Percentiles rank a stretch among this genome's conserved stretches.
Evolutionary conservation across 2,888 invertebrate genomes (phyloP).

Genomic region (Augiades crinisus): DNA sequence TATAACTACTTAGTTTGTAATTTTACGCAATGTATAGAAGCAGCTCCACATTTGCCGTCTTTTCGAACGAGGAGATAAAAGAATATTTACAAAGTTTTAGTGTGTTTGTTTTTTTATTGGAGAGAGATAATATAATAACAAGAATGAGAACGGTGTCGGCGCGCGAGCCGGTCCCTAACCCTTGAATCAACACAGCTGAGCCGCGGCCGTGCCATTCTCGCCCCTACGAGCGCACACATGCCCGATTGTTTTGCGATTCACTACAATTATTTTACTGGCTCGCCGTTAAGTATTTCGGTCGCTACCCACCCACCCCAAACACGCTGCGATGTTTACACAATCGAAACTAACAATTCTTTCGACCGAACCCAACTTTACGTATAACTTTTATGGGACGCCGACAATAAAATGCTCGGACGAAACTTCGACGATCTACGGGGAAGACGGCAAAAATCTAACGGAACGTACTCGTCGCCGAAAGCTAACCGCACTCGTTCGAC

Average conservation of each 20-base stretch:
- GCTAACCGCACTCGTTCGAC: background rate
- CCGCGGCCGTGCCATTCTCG: slow-evolving; percentile 11
- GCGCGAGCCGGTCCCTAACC: slow-evolving; percentile 5
- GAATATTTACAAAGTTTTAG: background rate
- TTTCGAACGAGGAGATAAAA: background rate
- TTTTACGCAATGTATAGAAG: background rate
- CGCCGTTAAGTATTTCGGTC: slow-evolving; percentile 12
- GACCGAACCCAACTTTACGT: slow-evolving; percentile 8
- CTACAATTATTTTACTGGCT: slow-evolving; percentile 17
- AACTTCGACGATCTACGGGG: background rate
- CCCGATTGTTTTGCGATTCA: slow-evolving; percentile 16
- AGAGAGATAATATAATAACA: slow-evolving; percentile 10
- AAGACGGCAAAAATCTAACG: background rate
- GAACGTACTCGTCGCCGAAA: background rate
- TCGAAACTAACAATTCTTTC: slow-evolving; percentile 9
- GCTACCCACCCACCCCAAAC: background rate
- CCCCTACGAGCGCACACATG: slow-evolving; percentile 10
- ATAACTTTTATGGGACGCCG: slow-evolving; percentile 1
- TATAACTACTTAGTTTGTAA: too few species aligned
- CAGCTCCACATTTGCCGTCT: background rate
- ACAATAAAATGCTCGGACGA: slow-evolving; percentile 1
- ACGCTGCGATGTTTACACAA: slow-evolving; percentile 17
- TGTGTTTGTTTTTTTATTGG: slow-evolving; percentile 3
- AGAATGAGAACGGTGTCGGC: background rate
- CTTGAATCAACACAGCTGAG: slow-evolving; percentile 17